Evolutionary conservation across 2,113 vertebrate species (phyloP).

Genomic region (Cheirogaleus medius): DNA sequence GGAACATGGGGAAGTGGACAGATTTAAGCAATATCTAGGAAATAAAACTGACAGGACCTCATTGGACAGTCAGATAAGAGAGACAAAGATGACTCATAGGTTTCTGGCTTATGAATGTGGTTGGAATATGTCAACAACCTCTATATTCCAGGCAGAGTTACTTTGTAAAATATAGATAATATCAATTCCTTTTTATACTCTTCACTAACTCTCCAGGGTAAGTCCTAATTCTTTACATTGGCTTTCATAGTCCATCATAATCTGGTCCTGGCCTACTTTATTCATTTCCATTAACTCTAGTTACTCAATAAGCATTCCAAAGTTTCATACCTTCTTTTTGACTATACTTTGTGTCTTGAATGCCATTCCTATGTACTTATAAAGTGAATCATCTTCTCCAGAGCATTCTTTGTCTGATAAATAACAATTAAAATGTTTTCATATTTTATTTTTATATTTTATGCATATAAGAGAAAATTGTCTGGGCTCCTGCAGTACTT

Average conservation of each 20-base stretch:
- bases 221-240: constrained; percentile 3
- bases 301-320: background rate
- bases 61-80: background rate
- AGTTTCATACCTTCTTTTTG: background rate
- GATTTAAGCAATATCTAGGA: background rate
- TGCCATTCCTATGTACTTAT: background rate
- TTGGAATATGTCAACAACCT: background rate
- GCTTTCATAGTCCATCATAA: background rate
- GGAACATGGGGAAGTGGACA: background rate
- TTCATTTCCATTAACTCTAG: background rate
- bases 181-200: background rate
- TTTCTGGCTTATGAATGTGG: background rate
- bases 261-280: background rate
- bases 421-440: constrained; percentile 23
- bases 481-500: background rate
- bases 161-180: constrained; percentile 20
- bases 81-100: background rate
- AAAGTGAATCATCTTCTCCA: constrained; percentile 14
- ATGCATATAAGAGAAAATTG: background rate
- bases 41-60: background rate
- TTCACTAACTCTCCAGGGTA: background rate
- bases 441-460: background rate
- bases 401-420: background rate
- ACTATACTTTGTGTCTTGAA: background rate
- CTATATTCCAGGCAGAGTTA: background rate